Percentiles rank a stretch among this genome's conserved stretches.
These are phyloP conservation scores for Pomatostomus ruficeps DNA, from an alignment of 2,113 vertebrate genomes.

Conservation along the genomic window DNA sequence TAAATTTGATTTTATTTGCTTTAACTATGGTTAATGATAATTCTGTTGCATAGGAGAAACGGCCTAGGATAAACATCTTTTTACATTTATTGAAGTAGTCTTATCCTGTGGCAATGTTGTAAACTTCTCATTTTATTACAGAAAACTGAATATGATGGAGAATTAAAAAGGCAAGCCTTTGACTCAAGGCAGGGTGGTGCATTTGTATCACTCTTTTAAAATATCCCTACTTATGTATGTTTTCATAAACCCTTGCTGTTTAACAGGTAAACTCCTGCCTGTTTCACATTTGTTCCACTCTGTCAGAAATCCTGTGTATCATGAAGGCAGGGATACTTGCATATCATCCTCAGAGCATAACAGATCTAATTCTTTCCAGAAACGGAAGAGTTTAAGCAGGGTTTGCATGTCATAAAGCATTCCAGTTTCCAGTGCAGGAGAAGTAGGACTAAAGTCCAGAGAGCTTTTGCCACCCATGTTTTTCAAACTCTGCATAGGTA, in stretches of 20 bases:
- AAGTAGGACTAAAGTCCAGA: not conserved
- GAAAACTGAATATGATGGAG: not conserved
- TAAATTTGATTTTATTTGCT: not conserved
- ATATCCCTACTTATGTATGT: not conserved
- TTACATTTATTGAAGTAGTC: not conserved
- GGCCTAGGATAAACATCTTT: not conserved
- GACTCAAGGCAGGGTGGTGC: not conserved
- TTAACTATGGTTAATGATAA: not conserved
- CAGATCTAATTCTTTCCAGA: not conserved
- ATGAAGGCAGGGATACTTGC: not conserved
- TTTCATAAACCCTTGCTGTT: not conserved
- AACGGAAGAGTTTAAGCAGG: not conserved
- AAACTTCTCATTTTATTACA: not conserved
- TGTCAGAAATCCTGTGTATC: not conserved
- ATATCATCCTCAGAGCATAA: not conserved
- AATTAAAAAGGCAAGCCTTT: not conserved
- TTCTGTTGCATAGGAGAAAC: not conserved
- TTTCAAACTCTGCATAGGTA: not conserved
- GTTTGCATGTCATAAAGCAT: not conserved
- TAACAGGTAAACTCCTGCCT: not conserved
- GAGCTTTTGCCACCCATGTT: not conserved
- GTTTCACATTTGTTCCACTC: not conserved
- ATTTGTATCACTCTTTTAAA: not conserved
- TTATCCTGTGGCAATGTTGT: not conserved
- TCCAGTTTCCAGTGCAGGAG: not conserved